Base-by-base conservation (phyloP, 2,113 vertebrate genomes). In the Chloroceryle aenea region DNA sequence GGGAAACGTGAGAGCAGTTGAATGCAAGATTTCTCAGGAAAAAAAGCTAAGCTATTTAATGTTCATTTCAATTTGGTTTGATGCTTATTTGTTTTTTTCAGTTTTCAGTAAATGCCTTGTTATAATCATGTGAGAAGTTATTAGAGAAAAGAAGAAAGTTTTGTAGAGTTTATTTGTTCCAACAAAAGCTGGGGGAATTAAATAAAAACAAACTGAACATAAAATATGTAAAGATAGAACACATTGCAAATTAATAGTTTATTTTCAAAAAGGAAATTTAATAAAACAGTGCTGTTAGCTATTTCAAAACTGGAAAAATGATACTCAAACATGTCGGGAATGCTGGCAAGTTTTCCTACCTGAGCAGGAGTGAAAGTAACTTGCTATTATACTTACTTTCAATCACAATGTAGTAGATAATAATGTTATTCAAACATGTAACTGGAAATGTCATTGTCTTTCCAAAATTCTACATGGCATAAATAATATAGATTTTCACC, bases 161-260 rank as follows among this genome's bases (percentile, higher is more conserved):
- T 89, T 89, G 30, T 53, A 53, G 25, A 26, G 30, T 87, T 93
- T 91, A 80, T 95, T 95, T 93, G 58, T 69, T 90, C 62, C 81
- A 90, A 83, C 36, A 90, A 91, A 93, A 91, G 19, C 25, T 67
- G 55, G 16, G 18, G 18, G 29, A 94, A 83, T 91, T 73, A 95
- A 85, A 93, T 82, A 93, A 89, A 94, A 92, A 71, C 74, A 96
- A 96, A 91, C 62, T 25, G 23, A 82, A 82, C 81, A 94, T 94
- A 62, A 95, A 95, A 76, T 94, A 96, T 90, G 74, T 77, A 91
- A 93, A 89, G 77, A 69, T 34, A 77, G 53, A 67, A 66, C 63
- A 89, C 0, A 30, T 34, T 71, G 58, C 62, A 96, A 96, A 94
- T 93, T 85, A 96, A 87, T 76, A 94, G 48, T 53, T 89, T 96